phyloP scores from a whole-genome alignment of 2,113 vertebrate species.

The Crotalus horridus region DNA sequence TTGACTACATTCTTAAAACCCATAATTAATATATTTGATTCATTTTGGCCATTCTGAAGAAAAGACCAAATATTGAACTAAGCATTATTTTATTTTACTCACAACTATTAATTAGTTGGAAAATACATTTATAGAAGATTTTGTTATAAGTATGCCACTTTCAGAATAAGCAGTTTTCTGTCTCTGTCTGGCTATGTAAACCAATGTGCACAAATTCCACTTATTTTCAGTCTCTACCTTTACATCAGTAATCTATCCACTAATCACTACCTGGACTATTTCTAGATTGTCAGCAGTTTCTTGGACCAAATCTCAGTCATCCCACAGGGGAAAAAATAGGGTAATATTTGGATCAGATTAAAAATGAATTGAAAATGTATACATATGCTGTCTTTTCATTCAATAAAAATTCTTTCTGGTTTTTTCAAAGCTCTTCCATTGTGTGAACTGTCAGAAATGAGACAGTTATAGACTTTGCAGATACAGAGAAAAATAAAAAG shows the following conservation, averaged over 20 bases:
- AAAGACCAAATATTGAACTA: background rate
- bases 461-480: background rate
- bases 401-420: background rate
- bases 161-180: slow-evolving; percentile 16
- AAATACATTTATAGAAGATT: background rate
- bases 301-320: background rate
- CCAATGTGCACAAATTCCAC: slow-evolving; percentile 20
- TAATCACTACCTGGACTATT: slow-evolving; percentile 3
- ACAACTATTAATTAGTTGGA: slow-evolving; percentile 10
- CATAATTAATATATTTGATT: background rate
- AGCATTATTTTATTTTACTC: background rate
- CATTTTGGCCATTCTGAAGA: background rate
- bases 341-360: slow-evolving; percentile 13
- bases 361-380: slow-evolving; percentile 5
- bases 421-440: background rate
- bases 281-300: slow-evolving; percentile 2
- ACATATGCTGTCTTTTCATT: background rate
- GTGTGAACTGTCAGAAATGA: slow-evolving; percentile 14
- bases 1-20: background rate
- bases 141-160: slow-evolving; percentile 8
- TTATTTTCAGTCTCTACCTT: slow-evolving; percentile 13
- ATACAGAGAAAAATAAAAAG: background rate
- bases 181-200: background rate
- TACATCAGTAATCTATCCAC: background rate
- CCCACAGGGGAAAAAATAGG: background rate